Evolutionary conservation across 2,113 vertebrate species (phyloP).

Genomic region (Leucopternis melanops): DNA sequence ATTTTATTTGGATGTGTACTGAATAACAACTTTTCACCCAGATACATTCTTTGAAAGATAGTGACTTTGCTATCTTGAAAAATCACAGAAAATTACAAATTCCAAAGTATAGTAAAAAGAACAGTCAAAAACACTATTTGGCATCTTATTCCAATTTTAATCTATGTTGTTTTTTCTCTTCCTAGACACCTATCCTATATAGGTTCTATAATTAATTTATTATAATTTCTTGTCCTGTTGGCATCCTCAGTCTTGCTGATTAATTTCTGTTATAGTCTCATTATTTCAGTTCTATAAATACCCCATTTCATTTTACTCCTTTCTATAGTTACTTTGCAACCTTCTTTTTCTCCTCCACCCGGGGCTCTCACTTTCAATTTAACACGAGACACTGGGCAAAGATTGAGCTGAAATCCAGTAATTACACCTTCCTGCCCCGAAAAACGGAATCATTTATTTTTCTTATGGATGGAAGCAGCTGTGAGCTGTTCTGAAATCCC

Average conservation of each 20-base stretch:
- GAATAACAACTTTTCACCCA: not conserved
- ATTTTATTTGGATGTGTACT: not conserved
- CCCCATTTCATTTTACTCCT: not conserved
- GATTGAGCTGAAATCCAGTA: slow-evolving; percentile 18
- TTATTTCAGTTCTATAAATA: slow-evolving; percentile 31
- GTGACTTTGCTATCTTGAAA: not conserved
- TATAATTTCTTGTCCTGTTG: not conserved
- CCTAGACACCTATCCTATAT: not conserved
- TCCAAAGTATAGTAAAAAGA: not conserved
- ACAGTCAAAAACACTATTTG: not conserved
- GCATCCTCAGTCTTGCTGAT: not conserved
- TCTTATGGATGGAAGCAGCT: not conserved
- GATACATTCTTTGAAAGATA: not conserved
- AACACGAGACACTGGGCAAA: not conserved
- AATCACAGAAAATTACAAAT: not conserved
- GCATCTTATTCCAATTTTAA: not conserved
- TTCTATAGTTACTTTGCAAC: not conserved
- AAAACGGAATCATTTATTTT: slow-evolving; percentile 12
- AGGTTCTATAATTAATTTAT: slow-evolving; percentile 3
- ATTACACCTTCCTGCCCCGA: slow-evolving; percentile 2
- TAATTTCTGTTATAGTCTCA: slow-evolving; percentile 7
- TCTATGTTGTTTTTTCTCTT: not conserved
- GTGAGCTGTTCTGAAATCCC: slow-evolving; percentile 28
- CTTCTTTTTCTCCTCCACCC: not conserved
- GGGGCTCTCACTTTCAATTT: slow-evolving; percentile 41